phyloP scores from a whole-genome alignment of 1,140 invertebrate species.

The Eubasilissa regina region DNA sequence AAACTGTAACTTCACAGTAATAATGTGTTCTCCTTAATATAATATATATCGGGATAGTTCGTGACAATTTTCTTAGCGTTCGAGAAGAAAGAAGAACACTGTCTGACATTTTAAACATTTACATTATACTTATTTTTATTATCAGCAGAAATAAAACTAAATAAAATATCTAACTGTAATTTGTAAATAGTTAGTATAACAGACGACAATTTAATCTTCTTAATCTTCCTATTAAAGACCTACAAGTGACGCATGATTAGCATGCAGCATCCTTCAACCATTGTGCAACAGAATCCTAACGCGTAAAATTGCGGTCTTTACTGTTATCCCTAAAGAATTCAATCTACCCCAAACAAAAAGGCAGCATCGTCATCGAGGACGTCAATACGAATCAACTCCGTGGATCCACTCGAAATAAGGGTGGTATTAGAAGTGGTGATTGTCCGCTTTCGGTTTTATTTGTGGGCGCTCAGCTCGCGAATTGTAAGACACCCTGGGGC shows the following conservation, averaged over 20 bases:
- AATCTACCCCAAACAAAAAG: not conserved
- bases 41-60: no score
- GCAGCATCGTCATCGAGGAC: not conserved
- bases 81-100: no score
- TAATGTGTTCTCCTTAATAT: no score
- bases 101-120: no score
- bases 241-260: conserved; percentile 45
- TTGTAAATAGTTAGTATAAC: not conserved
- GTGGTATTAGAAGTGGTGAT: conserved; percentile 6
- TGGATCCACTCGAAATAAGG: conserved; percentile 23
- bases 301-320: conserved; percentile 59
- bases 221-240: conserved; percentile 41
- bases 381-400: not conserved
- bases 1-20: no score
- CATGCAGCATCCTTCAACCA: conserved; percentile 18
- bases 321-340: conserved; percentile 57
- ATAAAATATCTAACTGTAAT: not conserved
- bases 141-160: no score
- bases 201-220: conserved; percentile 28
- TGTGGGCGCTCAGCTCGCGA: conserved; percentile 45
- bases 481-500: conserved; percentile 57
- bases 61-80: no score
- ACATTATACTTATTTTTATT: no score
- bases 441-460: conserved; percentile 2
- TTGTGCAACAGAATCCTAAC: conserved; percentile 52